Evolutionary conservation across 2,113 vertebrate genomes (phyloP), one percentile per base, ranked within the genome.

Genomic region (Silurus meridionalis): DNA sequence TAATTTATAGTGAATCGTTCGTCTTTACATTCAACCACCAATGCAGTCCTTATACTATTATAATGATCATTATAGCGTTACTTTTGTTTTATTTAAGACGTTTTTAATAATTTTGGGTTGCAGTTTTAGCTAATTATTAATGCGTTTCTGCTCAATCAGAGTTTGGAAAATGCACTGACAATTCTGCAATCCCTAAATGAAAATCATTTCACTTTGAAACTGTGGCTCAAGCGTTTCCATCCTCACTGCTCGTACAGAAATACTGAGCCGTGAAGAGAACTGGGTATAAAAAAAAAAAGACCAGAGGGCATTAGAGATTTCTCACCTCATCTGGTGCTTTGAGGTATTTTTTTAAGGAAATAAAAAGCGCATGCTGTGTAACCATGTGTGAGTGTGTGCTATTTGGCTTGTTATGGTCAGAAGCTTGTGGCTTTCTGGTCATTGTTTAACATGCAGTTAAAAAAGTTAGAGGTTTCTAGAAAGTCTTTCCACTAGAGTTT

Each of bases 331-430:
- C 88, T 57, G 88, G 90, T 94, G 91, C 91, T 94, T 90, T 89
- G n/a, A 90, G 83, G 91, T 90, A 86, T 88, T 90, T 93, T 89
- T 91, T 74, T 94, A 93, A 93, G 93, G 91, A 93, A 94, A 93
- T 89, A 83, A 81, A 92, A 90, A 52, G 46, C 71, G 23, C 85
- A 75, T 93, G 91, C 88, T 91, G 91, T 93, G 91, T 92, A 66
- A 79, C 63, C 10, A 61, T 64, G 67, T 81, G 25, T 21, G 57
- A 23, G 61, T 28, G 61, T 81, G 80, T 84, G 83, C 13, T 83
- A 67, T 19, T 81, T 77, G 23, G 23, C 78, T 63, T 61, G 1
- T 37, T 37, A 37, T 37, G 37, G 37, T 37, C 37, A 37, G 37
- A 37, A 37, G 37, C 37, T 37, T 37, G 37, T 37, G 28, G 37